Evolutionary conservation across 2,888 invertebrate genomes (phyloP), one percentile per base, ranked within the genome.

Genomic region (Microplitis manilae): DNA sequence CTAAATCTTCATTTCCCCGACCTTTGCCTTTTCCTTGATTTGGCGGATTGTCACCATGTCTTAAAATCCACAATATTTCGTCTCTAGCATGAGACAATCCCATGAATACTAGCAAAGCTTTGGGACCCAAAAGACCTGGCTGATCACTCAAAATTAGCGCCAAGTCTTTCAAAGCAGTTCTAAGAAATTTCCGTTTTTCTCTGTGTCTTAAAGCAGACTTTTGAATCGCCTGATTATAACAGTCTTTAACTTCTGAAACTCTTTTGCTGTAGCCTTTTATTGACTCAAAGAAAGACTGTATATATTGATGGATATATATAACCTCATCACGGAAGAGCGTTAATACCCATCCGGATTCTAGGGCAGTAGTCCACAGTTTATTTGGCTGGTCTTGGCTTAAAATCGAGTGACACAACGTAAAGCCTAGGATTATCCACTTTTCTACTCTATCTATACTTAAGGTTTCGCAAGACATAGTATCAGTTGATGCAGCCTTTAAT

Each of bases 391-490:
- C 95, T 79, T 92, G 92, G 85, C 96, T 95, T 61, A 99, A 91
- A 90, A 95, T 94, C 86, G 95, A 95, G 90, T 98, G 97, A 87
- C 97, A 97, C 60, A 99, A 91, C 81, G 98, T 93, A 86, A 98
- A 94, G 0, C 98, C 98, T 90, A 99, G 96, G 83, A 99, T 96
- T 39, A 99, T 95, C 98, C 98, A 99, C 86, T 97, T 94, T 88
- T 99, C 99, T 92, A 99, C 95, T 61, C 94, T 93, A 87, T 99
- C 99, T 79, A 99, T 90, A 0, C 99, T 98, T 70, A 99, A 91
- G 90, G 96, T 99, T 91, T 99, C 99, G 90, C 98, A 99, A 2
- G 98, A 98, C 93, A 98, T 97, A 30, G 96, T 96, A 84, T 98
- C 98, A 0, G 98, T 97, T 84, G 96, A 95, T 0, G 98, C 96